These are phyloP conservation scores for Sphaerophoria rueppellii DNA, from an alignment of 2,888 invertebrate genomes.

Conservation along the genomic window DNA sequence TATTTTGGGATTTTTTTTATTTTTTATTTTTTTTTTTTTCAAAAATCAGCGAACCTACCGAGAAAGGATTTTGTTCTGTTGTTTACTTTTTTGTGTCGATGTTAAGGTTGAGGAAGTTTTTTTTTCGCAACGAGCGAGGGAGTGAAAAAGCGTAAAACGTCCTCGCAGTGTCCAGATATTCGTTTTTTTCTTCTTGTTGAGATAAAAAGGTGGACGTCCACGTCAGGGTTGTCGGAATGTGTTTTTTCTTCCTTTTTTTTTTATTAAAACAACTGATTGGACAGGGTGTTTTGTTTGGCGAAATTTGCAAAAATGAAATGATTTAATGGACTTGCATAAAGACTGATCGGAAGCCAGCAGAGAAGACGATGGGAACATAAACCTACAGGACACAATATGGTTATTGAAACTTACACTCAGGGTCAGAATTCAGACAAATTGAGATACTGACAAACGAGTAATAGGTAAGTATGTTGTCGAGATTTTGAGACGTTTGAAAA, in stretches of 20 bases:
- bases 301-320: no score
- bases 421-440: no score
- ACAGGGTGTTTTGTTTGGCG: no score
- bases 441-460: no score
- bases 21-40: constrained; percentile 38
- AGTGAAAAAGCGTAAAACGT: constrained; percentile 18
- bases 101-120: not conserved
- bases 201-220: not conserved
- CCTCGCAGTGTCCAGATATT: constrained; percentile 32
- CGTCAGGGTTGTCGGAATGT: not conserved
- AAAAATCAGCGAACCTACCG: not conserved
- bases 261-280: constrained; percentile 6
- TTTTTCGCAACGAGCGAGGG: no score
- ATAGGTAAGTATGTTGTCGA: no score
- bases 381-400: no score
- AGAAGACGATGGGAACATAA: no score
- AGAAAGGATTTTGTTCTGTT: constrained; percentile 22
- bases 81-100: constrained; percentile 36
- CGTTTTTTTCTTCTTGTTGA: not conserved
- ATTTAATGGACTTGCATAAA: no score
- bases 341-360: no score
- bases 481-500: no score
- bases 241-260: constrained; percentile 36
- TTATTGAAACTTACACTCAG: no score
- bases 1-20: not conserved